Percentiles rank a stretch among this genome's conserved stretches.
Conservation (phyloP, 2,888 invertebrate species). For the Dendrolimus pini region DNA sequence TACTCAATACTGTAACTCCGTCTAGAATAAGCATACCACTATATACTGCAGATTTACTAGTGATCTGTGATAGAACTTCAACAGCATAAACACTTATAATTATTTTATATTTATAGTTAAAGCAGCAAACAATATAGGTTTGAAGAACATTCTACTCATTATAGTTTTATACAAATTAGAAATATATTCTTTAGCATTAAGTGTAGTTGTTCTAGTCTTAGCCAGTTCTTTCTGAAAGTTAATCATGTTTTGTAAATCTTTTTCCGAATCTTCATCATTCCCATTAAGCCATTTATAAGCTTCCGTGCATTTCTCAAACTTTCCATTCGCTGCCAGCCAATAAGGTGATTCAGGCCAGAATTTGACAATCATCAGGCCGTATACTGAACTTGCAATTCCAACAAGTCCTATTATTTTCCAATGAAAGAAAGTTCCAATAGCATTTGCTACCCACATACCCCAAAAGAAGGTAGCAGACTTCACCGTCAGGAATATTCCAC, state of each 20-base stretch:
- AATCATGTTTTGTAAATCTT: conserved; percentile 25
- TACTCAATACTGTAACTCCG: conserved; percentile 25
- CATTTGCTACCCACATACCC: conserved; percentile 31
- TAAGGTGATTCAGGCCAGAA: conserved; percentile 35
- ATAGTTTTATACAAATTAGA: conserved; percentile 14
- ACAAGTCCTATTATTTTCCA: conserved; percentile 30
- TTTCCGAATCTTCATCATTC: conserved; percentile 20
- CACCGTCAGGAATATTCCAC: conserved; percentile 28
- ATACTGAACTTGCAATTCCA: conserved; percentile 21
- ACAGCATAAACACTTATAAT: conserved; percentile 28
- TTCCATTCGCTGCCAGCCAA: conserved; percentile 31
- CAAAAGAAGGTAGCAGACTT: conserved; percentile 27
- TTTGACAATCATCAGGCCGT: conserved; percentile 18
- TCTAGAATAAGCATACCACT: conserved; percentile 34
- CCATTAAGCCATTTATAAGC: conserved; percentile 34
- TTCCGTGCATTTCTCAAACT: conserved; percentile 20
- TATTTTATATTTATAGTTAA: conserved; percentile 20
- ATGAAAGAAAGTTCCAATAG: conserved; percentile 28
- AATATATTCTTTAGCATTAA: conserved; percentile 12
- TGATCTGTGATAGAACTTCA: conserved; percentile 29
- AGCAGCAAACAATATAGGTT: conserved; percentile 16
- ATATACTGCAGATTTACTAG: conserved; percentile 24
- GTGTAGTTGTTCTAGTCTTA: conserved; percentile 8
- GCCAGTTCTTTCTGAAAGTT: conserved; percentile 19
- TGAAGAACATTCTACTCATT: conserved; percentile 25